Conservation (phyloP, 2,797 vertebrate genomes). For the Fringilla coelebs region DNA sequence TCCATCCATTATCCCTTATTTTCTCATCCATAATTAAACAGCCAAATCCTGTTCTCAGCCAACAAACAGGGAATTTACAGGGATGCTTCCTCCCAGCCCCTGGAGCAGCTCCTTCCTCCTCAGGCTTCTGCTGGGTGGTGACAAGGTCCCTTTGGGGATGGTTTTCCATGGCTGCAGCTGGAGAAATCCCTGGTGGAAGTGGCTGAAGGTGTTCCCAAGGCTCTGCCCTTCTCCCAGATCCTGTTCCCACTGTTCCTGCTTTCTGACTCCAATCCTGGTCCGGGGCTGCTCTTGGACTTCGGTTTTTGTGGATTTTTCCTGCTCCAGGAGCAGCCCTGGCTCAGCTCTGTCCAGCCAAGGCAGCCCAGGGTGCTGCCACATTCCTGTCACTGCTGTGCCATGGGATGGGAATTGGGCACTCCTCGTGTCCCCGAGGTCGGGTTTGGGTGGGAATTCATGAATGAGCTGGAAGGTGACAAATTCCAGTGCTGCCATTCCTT, state of each 20-base stretch:
- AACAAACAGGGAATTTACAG: not conserved
- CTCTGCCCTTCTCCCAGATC: not conserved
- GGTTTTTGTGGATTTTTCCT: not conserved
- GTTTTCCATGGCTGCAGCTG: not conserved
- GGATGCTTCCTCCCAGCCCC: not conserved
- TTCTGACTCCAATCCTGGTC: not conserved
- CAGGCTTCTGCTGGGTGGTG: not conserved
- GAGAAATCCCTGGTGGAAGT: not conserved
- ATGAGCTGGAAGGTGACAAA: not conserved
- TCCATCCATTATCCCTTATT: not conserved
- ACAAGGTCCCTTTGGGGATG: not conserved
- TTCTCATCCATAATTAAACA: not conserved
- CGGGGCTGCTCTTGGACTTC: not conserved
- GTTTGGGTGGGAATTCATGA: not conserved
- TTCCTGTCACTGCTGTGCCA: not conserved
- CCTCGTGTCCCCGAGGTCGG: accelerated
- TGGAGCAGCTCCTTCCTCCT: not conserved
- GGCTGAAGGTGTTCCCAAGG: not conserved
- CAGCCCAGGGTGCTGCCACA: not conserved
- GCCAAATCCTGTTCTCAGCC: not conserved
- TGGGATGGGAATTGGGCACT: not conserved
- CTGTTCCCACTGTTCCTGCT: not conserved
- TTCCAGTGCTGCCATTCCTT: not conserved
- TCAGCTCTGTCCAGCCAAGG: not conserved
- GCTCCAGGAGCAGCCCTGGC: not conserved